Percentiles rank a stretch among this genome's conserved stretches.
phyloP scores from a whole-genome alignment of 2,113 vertebrate genomes.

The Lynx canadensis region DNA sequence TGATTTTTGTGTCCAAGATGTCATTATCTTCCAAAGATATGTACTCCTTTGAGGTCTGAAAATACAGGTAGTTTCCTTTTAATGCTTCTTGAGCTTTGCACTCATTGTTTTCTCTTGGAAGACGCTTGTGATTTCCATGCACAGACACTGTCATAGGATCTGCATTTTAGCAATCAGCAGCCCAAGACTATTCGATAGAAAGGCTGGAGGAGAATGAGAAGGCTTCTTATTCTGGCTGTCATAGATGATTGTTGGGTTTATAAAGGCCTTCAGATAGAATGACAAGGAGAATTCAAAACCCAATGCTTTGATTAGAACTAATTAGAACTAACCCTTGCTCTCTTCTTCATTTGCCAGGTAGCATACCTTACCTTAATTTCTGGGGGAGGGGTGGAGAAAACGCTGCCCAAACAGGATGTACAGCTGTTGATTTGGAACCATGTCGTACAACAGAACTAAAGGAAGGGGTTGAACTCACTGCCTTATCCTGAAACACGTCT shows the following conservation, averaged over 20 bases:
- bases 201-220: background rate
- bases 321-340: slow-evolving; percentile 16
- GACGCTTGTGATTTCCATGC: background rate
- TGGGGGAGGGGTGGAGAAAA: background rate
- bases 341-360: slow-evolving; percentile 39
- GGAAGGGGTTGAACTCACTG: background rate
- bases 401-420: background rate
- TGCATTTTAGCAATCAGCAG: background rate
- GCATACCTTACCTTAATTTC: slow-evolving; percentile 10
- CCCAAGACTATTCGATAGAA: background rate
- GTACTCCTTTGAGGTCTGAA: slow-evolving; percentile 50
- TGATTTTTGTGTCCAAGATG: slow-evolving; percentile 74
- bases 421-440: background rate
- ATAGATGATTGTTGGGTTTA: background rate
- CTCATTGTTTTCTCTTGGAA: slow-evolving; percentile 59
- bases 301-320: background rate
- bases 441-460: background rate
- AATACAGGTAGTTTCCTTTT: slow-evolving; percentile 28
- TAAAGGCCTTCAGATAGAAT: slow-evolving; percentile 1
- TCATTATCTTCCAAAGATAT: slow-evolving; percentile 64
- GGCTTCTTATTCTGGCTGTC: background rate
- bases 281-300: background rate
- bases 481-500: background rate
- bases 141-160: background rate
- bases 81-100: background rate